Evolutionary conservation across 2,113 vertebrate genomes (phyloP), one percentile per base, ranked within the genome.

Genomic region (Pelobates fuscus): DNA sequence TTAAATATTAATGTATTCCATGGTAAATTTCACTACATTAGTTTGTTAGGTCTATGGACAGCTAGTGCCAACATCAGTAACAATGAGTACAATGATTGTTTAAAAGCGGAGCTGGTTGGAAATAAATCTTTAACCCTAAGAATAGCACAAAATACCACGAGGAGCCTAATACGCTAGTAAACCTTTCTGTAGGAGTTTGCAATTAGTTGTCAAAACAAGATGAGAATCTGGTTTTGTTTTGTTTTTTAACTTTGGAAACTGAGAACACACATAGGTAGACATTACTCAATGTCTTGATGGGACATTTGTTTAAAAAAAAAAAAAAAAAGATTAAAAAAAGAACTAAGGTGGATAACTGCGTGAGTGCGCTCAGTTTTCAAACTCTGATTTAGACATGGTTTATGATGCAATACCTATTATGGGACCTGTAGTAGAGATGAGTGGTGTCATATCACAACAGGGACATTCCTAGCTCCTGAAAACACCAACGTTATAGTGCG

Each of bases 271-370:
- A 23, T 49, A 49, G 26, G 20, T 61, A 26, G 32, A 59, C 43
- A 67, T 64, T 67, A 59, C 44, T 37, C 72, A 41, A 67, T 24
- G 41, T 61, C 55, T 67, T 67, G 41, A 61, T 32, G 55, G 26
- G 55, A 63, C 37, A 52, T 54, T 76, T 76, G 72, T 76, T 76
- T 72, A 60, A 67, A 61, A 52, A 76, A 21, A 52, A 64, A 64
- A 64, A 60, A 59, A 62, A 59, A 69, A 55, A 37, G 10, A n/a
- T n/a, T n/a, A 49, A 46, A 65, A 27, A 65, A 52, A 67, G 15
- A 67, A 32, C 32, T 25, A 6, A 26, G 30, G 71, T 49, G 24
- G 61, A 52, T 6, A 12, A 65, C 26, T 25, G 29, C 46, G 21
- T 8, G 23, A 29, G 37, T n/a, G 27, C 49, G 41, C 52, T 76